Conservation (phyloP, 2,888 invertebrate genomes). For the Hyles lineata region DNA sequence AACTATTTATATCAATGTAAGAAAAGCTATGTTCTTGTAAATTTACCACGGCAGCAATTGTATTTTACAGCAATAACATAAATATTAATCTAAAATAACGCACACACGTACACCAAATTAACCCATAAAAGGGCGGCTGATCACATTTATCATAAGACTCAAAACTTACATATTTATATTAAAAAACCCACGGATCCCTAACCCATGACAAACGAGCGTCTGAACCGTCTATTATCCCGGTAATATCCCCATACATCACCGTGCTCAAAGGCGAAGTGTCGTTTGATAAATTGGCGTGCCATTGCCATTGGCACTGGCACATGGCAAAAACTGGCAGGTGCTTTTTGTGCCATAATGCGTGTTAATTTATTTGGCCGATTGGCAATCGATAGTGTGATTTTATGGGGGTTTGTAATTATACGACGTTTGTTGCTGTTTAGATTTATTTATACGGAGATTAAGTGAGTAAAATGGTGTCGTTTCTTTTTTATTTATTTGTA, state of each 20-base stretch:
- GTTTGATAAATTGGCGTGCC: slow-evolving; percentile 70
- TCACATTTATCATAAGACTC: background rate
- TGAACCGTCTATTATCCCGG: slow-evolving; percentile 76
- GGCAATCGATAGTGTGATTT: slow-evolving; percentile 25
- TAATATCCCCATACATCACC: slow-evolving; percentile 81
- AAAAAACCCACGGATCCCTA: slow-evolving; percentile 42
- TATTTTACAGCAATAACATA: too few species aligned
- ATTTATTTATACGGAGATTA: background rate
- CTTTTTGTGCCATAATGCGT: slow-evolving; percentile 37
- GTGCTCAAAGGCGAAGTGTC: slow-evolving; percentile 71
- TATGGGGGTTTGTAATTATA: slow-evolving; percentile 18
- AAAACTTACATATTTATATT: background rate
- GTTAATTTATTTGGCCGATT: slow-evolving; percentile 37
- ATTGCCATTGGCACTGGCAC: slow-evolving; percentile 45
- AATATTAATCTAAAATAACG: too few species aligned
- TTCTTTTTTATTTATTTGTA: background rate
- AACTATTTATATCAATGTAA: too few species aligned
- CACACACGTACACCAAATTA: too few species aligned
- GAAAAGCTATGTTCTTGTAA: too few species aligned
- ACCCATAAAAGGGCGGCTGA: too few species aligned
- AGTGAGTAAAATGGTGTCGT: background rate
- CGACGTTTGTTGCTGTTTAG: slow-evolving; percentile 1
- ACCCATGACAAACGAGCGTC: slow-evolving; percentile 74
- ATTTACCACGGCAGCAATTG: too few species aligned
- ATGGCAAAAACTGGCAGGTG: slow-evolving; percentile 67